Conservation (phyloP, 35 echinoderm and acorn worm species). For the Heliocidaris erythrogramma region DNA sequence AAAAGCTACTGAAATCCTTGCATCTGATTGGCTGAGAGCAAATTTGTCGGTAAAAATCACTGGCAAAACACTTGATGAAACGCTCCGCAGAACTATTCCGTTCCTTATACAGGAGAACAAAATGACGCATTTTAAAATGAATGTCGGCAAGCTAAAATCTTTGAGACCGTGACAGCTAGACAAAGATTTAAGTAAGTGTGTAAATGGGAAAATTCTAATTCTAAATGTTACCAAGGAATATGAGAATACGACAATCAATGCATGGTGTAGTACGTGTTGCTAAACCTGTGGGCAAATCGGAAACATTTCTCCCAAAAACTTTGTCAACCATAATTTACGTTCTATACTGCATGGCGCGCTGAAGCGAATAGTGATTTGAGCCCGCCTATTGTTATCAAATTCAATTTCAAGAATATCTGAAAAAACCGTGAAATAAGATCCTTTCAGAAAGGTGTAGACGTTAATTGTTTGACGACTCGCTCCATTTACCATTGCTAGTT, state of each 20-base stretch:
- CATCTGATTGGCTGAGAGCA: too few species aligned
- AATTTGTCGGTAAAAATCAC: too few species aligned
- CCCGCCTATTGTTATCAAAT: not conserved
- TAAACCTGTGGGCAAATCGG: not conserved
- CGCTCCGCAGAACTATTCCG: too few species aligned
- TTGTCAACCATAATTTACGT: not conserved
- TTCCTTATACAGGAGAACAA: too few species aligned
- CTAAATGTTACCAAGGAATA: not conserved
- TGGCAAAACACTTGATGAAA: too few species aligned
- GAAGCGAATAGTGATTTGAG: not conserved
- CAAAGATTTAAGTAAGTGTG: too few species aligned
- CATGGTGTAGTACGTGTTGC: not conserved
- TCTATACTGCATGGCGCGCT: not conserved
- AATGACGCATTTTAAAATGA: too few species aligned
- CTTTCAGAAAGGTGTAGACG: not conserved
- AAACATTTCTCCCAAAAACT: not conserved
- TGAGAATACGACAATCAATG: not conserved
- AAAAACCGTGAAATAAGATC: constrained; percentile 18
- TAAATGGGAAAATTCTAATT: too few species aligned
- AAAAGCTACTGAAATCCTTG: too few species aligned
- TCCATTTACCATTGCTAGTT: not conserved
- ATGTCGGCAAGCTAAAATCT: too few species aligned
- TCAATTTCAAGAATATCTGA: not conserved
- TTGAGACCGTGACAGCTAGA: too few species aligned
- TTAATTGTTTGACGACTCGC: not conserved